phyloP scores from a whole-genome alignment of 1,140 invertebrate species.

The Teleogryllus occipitalis region DNA sequence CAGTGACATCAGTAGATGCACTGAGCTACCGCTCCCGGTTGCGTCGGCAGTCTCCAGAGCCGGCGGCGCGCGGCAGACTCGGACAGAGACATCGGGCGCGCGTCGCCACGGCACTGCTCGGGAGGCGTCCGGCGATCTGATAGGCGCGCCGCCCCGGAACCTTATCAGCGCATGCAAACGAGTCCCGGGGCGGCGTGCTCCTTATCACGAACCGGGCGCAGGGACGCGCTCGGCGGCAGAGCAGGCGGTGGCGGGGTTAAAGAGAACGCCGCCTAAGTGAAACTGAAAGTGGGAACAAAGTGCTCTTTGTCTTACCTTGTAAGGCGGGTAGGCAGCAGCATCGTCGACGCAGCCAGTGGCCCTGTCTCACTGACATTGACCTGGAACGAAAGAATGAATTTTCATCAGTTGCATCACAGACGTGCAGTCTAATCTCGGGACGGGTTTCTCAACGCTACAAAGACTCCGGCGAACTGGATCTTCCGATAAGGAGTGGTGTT shows the following conservation, averaged over 20 bases:
- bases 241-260: background rate
- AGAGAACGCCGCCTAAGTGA: background rate
- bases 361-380: too few species aligned
- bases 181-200: background rate
- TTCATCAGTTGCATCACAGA: too few species aligned
- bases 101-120: background rate
- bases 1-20: too few species aligned
- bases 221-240: background rate
- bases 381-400: too few species aligned
- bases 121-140: background rate
- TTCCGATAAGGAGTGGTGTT: too few species aligned
- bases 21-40: too few species aligned
- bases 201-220: background rate
- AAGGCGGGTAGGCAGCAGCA: background rate
- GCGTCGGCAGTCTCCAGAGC: too few species aligned
- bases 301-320: background rate
- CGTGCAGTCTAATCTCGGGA: too few species aligned
- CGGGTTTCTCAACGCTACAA: too few species aligned
- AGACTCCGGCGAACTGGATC: too few species aligned
- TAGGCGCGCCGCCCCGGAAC: background rate
- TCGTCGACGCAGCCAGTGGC: too few species aligned
- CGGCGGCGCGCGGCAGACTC: background rate
- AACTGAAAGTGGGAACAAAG: conserved; percentile 4
- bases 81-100: background rate
- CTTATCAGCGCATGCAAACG: background rate